A percentile compares a stretch with the other conserved stretches of the same genome.
Conservation (phyloP, 2,797 vertebrate species). For the Enteromius unitaeniatus region DNA sequence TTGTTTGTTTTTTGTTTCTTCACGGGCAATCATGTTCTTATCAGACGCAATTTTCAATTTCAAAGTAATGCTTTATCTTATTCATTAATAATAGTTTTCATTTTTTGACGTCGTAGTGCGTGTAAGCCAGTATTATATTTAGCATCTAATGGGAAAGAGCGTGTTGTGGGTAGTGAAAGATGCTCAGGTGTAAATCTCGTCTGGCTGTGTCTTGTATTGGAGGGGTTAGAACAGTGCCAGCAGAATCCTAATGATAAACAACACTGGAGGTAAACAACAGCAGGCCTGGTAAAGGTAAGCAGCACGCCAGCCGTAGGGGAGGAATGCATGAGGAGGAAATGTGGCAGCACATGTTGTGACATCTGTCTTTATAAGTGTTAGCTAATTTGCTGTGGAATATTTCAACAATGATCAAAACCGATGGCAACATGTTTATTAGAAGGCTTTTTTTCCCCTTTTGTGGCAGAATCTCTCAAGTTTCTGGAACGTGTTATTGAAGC, state of each 20-base stretch:
- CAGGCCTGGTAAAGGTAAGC: conserved; percentile 80
- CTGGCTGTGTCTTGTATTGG: conserved; percentile 54
- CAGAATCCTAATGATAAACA: conserved; percentile 78
- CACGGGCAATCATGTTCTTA: conserved; percentile 30
- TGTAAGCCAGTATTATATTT: background rate
- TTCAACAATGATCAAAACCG: conserved; percentile 81
- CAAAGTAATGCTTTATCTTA: conserved; percentile 47
- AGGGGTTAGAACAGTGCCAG: conserved; percentile 54
- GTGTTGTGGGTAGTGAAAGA: conserved; percentile 20
- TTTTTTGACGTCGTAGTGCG: background rate
- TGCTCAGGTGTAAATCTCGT: conserved; percentile 30
- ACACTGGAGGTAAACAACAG: conserved; percentile 83
- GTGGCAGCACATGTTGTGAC: conserved; percentile 84
- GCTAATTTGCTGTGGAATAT: conserved; percentile 82
- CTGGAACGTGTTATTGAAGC: conserved; percentile 62
- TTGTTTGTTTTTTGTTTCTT: conserved; percentile 38
- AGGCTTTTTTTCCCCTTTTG: conserved; percentile 55
- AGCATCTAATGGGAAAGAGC: background rate
- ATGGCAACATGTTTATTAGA: conserved; percentile 68
- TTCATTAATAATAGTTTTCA: conserved; percentile 7
- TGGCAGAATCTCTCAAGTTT: conserved; percentile 65
- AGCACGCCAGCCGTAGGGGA: conserved; percentile 72
- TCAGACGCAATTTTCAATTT: conserved; percentile 43
- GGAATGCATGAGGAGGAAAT: conserved; percentile 75
- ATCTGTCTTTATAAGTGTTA: conserved; percentile 85